These are phyloP conservation scores for Erebia palarica DNA, from an alignment of 2,888 invertebrate genomes.

Conservation along the genomic window DNA sequence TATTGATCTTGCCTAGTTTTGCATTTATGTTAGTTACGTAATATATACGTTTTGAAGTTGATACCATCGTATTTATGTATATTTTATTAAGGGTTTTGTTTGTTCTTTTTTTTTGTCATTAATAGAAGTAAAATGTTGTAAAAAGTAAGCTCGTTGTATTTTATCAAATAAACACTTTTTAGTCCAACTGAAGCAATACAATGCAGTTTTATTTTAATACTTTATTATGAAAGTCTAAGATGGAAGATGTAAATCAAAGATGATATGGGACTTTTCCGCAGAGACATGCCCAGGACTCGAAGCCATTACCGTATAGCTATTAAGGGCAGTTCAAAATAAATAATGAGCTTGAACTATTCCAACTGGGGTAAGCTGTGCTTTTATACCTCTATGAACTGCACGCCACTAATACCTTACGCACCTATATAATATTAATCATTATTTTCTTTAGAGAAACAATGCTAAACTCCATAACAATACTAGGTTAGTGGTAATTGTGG, in stretches of 20 bases:
- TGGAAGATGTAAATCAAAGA: not conserved
- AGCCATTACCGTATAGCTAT: no score
- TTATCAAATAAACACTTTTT: conserved; percentile 83
- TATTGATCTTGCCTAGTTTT: conserved; percentile 79
- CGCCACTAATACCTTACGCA: no score
- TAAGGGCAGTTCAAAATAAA: no score
- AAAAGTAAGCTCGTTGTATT: conserved; percentile 83
- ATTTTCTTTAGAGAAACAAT: no score
- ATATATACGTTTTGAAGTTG: conserved; percentile 76
- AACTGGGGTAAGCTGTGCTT: no score
- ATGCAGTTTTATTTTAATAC: conserved; percentile 65
- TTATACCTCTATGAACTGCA: no score
- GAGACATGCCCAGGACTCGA: no score
- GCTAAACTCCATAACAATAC: not conserved
- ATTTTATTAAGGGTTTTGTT: conserved; percentile 81
- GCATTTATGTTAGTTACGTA: conserved; percentile 80
- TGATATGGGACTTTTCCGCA: not conserved
- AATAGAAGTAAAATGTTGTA: conserved; percentile 82
- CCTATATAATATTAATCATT: no score
- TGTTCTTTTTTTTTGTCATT: conserved; percentile 80
- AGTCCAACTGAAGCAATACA: conserved; percentile 82
- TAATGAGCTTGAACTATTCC: no score
- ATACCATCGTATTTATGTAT: conserved; percentile 82
- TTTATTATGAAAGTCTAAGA: not conserved
- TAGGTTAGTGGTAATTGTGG: not conserved